Conservation (phyloP, 2,888 invertebrate genomes). For the Protonemura montana region DNA sequence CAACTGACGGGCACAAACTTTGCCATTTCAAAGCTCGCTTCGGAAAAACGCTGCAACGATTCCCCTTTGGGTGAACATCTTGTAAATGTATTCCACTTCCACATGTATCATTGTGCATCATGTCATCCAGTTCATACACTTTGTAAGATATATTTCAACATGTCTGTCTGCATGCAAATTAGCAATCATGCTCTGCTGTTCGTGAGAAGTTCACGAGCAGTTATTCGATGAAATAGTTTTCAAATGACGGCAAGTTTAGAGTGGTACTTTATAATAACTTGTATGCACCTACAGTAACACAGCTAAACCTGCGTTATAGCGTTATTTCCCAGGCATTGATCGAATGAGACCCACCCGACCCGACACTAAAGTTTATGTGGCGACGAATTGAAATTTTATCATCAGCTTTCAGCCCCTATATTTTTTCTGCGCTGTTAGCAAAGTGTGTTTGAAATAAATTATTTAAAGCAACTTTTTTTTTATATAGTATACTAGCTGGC, state of each 20-base stretch:
- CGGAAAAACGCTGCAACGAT: not conserved
- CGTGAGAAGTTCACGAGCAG: not conserved
- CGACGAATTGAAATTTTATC: not conserved
- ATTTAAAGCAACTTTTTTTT: not conserved
- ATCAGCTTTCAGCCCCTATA: not conserved
- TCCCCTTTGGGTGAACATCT: not conserved
- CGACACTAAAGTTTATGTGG: not conserved
- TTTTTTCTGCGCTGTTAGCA: not conserved
- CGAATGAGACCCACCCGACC: not conserved
- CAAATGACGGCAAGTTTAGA: not conserved
- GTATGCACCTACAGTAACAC: not conserved
- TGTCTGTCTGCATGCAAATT: not conserved
- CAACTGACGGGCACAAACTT: slow-evolving; percentile 7
- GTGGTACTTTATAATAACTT: not conserved
- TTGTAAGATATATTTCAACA: not conserved
- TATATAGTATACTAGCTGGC: not conserved
- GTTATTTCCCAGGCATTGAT: not conserved
- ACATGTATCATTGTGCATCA: not conserved
- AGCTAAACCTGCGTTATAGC: no score
- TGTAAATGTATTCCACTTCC: not conserved
- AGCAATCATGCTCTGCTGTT: not conserved
- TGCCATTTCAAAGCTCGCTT: not conserved
- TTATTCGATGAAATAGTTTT: not conserved
- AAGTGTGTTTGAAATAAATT: not conserved
- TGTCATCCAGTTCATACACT: not conserved